Evolutionary conservation across 2,797 vertebrate genomes (phyloP).

Genomic region (Anas capensis): DNA sequence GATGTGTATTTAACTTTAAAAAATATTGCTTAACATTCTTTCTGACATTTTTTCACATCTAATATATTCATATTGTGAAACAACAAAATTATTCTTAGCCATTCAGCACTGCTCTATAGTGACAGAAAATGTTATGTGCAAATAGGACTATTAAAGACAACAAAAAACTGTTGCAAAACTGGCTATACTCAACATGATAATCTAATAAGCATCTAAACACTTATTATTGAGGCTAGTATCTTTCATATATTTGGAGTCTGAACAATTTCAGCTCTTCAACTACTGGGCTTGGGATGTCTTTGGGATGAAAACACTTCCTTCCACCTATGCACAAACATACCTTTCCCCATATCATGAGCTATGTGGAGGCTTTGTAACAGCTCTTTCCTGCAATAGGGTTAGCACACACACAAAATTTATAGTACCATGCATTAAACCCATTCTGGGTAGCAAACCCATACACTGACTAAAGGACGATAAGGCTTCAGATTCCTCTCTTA

Average conservation of each 20-base stretch:
- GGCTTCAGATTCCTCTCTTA: neutral
- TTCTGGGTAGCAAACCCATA: neutral
- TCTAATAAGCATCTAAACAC: neutral
- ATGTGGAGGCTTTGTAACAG: neutral
- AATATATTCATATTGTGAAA: neutral
- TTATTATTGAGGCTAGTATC: neutral
- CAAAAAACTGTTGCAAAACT: neutral
- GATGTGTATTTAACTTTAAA: neutral
- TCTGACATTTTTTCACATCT: neutral
- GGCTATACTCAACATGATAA: neutral
- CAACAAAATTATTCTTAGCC: neutral
- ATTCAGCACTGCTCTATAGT: neutral
- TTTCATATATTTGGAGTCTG: neutral
- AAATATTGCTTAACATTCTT: neutral
- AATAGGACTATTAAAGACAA: neutral
- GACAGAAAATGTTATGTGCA: neutral
- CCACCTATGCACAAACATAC: neutral
- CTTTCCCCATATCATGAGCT: neutral
- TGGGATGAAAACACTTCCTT: neutral
- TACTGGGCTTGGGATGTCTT: neutral
- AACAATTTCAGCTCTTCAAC: neutral
- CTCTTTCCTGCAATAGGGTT: neutral
- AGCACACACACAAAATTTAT: neutral
- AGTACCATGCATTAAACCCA: neutral
- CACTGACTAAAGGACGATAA: neutral